Percentiles rank a stretch among this genome's conserved stretches.
Conservation (phyloP, 2,113 vertebrate species). For the Apistogramma diplotaenia region DNA sequence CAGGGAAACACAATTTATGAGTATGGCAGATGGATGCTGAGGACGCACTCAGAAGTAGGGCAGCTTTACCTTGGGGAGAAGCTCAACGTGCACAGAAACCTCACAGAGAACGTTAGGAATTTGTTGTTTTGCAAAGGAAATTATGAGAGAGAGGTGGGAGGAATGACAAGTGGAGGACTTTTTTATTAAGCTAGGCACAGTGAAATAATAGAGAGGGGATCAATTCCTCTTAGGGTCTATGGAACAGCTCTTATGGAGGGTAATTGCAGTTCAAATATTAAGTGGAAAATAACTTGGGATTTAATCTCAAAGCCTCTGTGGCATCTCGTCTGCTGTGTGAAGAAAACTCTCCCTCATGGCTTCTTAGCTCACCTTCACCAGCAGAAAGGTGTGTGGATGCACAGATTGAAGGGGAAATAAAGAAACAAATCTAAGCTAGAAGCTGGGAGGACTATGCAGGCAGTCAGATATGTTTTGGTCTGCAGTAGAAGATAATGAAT, state of each 20-base stretch:
- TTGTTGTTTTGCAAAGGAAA: constrained; percentile 56
- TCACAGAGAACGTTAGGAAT: constrained; percentile 45
- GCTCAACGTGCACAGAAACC: constrained; percentile 36
- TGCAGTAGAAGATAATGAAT: constrained; percentile 6
- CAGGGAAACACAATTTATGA: constrained; percentile 64
- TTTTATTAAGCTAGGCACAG: constrained; percentile 1
- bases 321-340: neutral
- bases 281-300: constrained; percentile 27
- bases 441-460: constrained; percentile 10
- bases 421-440: constrained; percentile 1
- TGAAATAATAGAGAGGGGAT: constrained; percentile 16
- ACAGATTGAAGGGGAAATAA: neutral
- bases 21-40: constrained; percentile 64
- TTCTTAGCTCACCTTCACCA: constrained; percentile 1
- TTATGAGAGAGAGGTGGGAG: constrained; percentile 8
- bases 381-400: neutral
- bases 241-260: neutral
- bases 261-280: constrained; percentile 4
- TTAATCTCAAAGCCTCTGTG: constrained; percentile 1
- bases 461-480: constrained; percentile 26
- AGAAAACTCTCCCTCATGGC: neutral
- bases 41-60: constrained; percentile 64
- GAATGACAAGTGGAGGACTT: neutral
- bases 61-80: constrained; percentile 65
- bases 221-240: neutral